phyloP scores from a whole-genome alignment of 2,113 vertebrate species.

The Cryptotis parvus region DNA sequence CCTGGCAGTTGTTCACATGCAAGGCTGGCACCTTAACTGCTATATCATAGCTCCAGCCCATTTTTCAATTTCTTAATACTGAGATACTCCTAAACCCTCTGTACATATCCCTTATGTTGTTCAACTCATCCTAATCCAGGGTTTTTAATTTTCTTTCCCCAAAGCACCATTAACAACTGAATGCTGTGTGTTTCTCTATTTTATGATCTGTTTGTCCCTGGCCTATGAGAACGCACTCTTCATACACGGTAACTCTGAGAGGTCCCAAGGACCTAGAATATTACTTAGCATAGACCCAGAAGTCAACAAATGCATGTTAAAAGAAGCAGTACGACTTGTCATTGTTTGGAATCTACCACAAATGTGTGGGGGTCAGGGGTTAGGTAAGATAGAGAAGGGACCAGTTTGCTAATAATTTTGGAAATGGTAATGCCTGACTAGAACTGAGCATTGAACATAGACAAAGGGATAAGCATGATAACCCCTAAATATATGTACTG shows the following conservation, averaged over 20 bases:
- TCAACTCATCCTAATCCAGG: neutral
- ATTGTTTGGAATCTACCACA: too few species aligned
- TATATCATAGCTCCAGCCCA: neutral
- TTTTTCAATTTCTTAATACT: neutral
- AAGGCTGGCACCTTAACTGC: too few species aligned
- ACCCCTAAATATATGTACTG: too few species aligned
- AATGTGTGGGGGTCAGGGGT: too few species aligned
- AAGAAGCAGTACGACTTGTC: too few species aligned
- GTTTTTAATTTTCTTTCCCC: conserved; percentile 4
- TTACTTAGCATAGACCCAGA: neutral
- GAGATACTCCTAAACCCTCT: neutral
- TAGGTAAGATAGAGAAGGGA: too few species aligned
- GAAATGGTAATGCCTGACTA: too few species aligned
- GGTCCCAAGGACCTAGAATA: neutral
- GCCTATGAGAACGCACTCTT: neutral
- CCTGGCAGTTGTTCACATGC: too few species aligned
- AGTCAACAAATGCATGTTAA: neutral
- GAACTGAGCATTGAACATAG: too few species aligned
- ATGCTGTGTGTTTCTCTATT: neutral
- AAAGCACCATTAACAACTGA: neutral
- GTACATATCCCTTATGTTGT: neutral
- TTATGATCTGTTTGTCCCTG: neutral
- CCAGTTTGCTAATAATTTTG: too few species aligned
- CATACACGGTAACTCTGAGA: neutral
- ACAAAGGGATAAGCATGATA: too few species aligned